Evolutionary conservation across 2,113 vertebrate genomes (phyloP).

Genomic region (Ramphastos sulfuratus): DNA sequence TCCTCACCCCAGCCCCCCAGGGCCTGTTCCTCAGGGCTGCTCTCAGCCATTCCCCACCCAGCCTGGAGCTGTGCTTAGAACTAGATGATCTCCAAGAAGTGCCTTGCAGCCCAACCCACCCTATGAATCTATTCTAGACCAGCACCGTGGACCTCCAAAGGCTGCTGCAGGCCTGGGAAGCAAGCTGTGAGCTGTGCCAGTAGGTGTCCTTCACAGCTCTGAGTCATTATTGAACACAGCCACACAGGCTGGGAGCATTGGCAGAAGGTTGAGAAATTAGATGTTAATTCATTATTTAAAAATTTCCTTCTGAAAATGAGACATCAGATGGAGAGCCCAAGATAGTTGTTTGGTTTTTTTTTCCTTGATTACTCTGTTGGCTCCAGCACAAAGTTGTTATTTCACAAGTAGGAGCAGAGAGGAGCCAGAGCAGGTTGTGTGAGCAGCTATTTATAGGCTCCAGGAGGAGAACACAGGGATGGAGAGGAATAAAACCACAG

Average conservation of each 20-base stretch:
- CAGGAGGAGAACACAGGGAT: not conserved
- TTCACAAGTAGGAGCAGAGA: not conserved
- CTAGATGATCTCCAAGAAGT: too few species aligned
- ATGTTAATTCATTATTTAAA: not conserved
- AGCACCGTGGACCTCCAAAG: not conserved
- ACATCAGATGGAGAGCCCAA: not conserved
- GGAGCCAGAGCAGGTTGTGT: not conserved
- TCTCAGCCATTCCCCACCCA: too few species aligned
- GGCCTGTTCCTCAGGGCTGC: too few species aligned
- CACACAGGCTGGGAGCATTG: not conserved
- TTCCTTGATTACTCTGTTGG: not conserved
- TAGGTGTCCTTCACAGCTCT: not conserved
- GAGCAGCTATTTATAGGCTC: not conserved
- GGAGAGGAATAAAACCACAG: not conserved
- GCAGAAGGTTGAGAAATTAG: not conserved
- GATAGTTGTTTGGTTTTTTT: not conserved
- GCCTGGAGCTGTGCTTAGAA: too few species aligned
- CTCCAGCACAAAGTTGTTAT: not conserved
- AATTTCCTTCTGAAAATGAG: not conserved
- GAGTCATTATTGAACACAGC: not conserved
- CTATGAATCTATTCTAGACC: too few species aligned
- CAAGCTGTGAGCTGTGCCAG: not conserved
- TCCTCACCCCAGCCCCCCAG: too few species aligned
- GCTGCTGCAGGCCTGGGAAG: not conserved
- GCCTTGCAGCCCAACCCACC: too few species aligned